These are phyloP conservation scores for Bugula neritina DNA, from an alignment of 2,888 invertebrate genomes.

Conservation along the genomic window DNA sequence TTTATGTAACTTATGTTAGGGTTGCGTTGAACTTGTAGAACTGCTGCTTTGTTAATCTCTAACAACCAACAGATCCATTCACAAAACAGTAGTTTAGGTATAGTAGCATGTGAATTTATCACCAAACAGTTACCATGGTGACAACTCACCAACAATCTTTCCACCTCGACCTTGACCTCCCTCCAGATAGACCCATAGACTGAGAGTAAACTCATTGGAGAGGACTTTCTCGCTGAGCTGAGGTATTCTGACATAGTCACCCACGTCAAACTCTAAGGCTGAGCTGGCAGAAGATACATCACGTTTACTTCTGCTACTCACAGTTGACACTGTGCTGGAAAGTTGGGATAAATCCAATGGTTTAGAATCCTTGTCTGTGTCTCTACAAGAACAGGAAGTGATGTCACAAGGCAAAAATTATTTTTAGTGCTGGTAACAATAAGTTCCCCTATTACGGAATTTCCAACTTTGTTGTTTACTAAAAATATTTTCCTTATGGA, in stretches of 20 bases:
- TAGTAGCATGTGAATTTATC: too few species aligned
- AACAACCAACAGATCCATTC: too few species aligned
- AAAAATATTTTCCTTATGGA: too few species aligned
- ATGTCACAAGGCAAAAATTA: not conserved
- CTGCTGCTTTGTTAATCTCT: too few species aligned
- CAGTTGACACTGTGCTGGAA: not conserved
- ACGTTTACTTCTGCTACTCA: not conserved
- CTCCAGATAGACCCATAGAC: constrained; percentile 19
- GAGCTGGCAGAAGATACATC: not conserved
- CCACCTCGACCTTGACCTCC: not conserved
- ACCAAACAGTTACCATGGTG: too few species aligned
- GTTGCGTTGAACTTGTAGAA: too few species aligned
- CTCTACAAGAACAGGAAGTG: constrained; percentile 7
- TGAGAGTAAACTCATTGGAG: constrained; percentile 6
- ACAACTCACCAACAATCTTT: constrained; percentile 1
- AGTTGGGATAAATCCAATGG: not conserved
- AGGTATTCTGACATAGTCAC: not conserved
- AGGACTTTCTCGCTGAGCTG: not conserved
- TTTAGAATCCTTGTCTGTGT: not conserved
- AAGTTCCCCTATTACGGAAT: not conserved
- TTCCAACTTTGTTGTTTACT: too few species aligned
- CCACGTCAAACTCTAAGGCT: constrained; percentile 6
- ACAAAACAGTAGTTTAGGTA: too few species aligned
- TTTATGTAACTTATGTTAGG: too few species aligned
- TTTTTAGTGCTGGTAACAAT: not conserved